Evolutionary conservation across 2,113 vertebrate genomes (phyloP), one percentile per base, ranked within the genome.

Genomic region (Syngnathus scovelli): DNA sequence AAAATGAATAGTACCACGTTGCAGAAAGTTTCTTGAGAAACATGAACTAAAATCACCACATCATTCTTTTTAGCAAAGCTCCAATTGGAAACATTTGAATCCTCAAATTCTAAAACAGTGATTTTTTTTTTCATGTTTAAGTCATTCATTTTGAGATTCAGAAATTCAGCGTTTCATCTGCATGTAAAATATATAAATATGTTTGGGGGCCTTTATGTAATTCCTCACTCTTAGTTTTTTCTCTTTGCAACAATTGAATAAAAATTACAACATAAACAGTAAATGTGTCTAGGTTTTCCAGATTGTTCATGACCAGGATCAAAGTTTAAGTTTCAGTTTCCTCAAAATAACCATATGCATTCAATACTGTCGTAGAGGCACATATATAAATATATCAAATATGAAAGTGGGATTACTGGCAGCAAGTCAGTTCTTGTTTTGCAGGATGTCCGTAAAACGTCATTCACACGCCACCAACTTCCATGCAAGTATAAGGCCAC

Each of bases 401-500:
- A 23, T 41, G 9, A 90, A 64, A 21, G 33, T 12, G 23, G 12
- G n/a, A 6, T 78, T 81, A 97, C 96, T 87, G 43, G 68, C 66
- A 93, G 21, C 3, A 98, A 85, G 5, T 94, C 94, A 43, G 87
- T 83, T 83, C 93, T 91, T 44, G 87, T 81, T 52, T 82, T 70
- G 83, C 90, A 88, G 16, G 92, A 87, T 0, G 95, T 95, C 66
- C 90, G 91, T 16, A 97, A 67, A 0, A 92, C 59, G 13, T 96
- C 93, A 67, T 93, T 91, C 19, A 93, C 63, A 44, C 80, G 39
- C 94, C 95, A 96, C 94, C 94, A 98, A 44, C 71, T 77, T 16
- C 66, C 82, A 55, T 89, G 86, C 69, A 95, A 48, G 79, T 93
- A 93, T 33, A 96, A 61, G 5, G 94, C 94, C 74, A 94, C 61